These are phyloP conservation scores for Syngnathus typhle DNA, from an alignment of 2,113 vertebrate genomes.

Conservation along the genomic window DNA sequence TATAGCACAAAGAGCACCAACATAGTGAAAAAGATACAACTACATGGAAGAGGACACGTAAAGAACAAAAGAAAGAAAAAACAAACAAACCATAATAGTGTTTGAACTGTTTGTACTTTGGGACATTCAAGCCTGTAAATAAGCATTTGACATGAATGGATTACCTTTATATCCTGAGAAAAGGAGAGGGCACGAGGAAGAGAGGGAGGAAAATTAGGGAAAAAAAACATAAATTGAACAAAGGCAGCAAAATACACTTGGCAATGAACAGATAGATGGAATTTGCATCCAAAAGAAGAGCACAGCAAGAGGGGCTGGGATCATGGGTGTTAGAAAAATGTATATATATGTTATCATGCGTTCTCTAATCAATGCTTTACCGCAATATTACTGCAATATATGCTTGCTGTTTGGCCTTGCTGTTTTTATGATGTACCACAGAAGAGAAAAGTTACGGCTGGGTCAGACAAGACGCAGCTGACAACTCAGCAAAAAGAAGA, in stretches of 20 bases:
- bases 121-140: conserved; percentile 86
- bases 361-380: too few species aligned
- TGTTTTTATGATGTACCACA: too few species aligned
- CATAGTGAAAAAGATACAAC: conserved; percentile 5
- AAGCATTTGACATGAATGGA: conserved; percentile 76
- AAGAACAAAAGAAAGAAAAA: not conserved
- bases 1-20: not conserved
- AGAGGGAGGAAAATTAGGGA: conserved; percentile 88
- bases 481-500: too few species aligned
- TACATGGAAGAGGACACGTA: not conserved
- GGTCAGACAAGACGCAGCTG: too few species aligned
- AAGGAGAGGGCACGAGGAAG: conserved; percentile 76
- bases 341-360: too few species aligned
- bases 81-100: conserved; percentile 16
- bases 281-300: conserved; percentile 67
- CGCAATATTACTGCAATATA: too few species aligned
- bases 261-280: conserved; percentile 38
- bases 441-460: too few species aligned
- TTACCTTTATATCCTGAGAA: conserved; percentile 83
- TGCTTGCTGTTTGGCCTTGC: too few species aligned
- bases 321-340: too few species aligned
- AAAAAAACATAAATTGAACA: conserved; percentile 65
- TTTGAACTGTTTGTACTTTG: conserved; percentile 35
- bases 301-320: conserved; percentile 29
- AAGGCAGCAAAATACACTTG: conserved; percentile 61